Percentiles rank a stretch among this genome's conserved stretches.
Conservation (phyloP, 2,797 vertebrate genomes). For the Bryconaethiops microstoma region DNA sequence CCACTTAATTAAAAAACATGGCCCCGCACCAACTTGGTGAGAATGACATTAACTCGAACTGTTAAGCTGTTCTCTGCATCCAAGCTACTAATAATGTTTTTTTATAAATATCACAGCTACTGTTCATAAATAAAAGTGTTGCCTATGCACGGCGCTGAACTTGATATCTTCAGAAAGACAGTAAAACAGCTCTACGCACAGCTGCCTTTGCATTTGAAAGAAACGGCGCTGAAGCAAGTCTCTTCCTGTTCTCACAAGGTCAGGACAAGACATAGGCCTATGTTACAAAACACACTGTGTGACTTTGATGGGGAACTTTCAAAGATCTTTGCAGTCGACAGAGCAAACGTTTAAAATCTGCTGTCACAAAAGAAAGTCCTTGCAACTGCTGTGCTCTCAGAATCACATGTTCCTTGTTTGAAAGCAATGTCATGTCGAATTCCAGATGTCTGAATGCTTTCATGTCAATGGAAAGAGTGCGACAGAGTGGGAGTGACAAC, state of each 20-base stretch:
- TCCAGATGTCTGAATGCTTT: constrained; percentile 17
- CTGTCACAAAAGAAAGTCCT: constrained; percentile 20
- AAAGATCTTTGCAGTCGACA: constrained; percentile 17
- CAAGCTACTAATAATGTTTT: constrained; percentile 13
- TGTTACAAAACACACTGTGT: constrained; percentile 19
- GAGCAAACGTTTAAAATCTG: background rate
- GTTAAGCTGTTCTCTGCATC: constrained; percentile 60
- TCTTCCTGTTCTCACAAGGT: constrained; percentile 31
- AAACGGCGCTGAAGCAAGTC: constrained; percentile 12
- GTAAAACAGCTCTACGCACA: background rate
- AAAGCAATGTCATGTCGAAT: constrained; percentile 14
- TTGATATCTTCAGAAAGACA: too few relatives aligned
- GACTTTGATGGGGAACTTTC: constrained; percentile 16
- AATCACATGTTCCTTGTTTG: constrained; percentile 6
- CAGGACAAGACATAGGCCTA: background rate
- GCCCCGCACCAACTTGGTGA: constrained; percentile 60
- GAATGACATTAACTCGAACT: constrained; percentile 64
- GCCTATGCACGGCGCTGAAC: too few relatives aligned
- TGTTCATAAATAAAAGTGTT: constrained; percentile 15
- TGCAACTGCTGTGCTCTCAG: background rate
- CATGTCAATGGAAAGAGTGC: constrained; percentile 1
- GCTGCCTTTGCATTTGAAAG: constrained; percentile 29
- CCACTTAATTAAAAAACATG: constrained; percentile 61
- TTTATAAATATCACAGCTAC: too few relatives aligned
- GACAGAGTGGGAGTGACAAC: constrained; percentile 6